Evolutionary conservation across 2,888 invertebrate species (phyloP).

Genomic region (Drosophila cracens): DNA sequence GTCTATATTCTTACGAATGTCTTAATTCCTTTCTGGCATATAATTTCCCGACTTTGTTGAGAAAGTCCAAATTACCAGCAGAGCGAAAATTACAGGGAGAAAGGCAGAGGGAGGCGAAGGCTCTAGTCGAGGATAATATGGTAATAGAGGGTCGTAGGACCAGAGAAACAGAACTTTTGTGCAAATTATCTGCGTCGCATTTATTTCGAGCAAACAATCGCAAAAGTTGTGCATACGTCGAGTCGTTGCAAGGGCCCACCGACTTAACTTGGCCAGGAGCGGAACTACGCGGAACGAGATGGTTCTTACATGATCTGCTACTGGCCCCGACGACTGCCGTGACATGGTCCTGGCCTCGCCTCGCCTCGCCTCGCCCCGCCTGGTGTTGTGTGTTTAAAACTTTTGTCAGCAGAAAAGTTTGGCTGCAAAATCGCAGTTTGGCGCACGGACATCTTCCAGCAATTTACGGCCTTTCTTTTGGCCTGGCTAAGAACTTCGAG

Average conservation of each 20-base stretch:
- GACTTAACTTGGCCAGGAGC: conserved; percentile 31
- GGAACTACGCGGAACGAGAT: conserved; percentile 26
- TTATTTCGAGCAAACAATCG: conserved; percentile 80
- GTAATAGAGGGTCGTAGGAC: conserved; percentile 33
- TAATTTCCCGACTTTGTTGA: conserved; percentile 4
- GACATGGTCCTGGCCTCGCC: conserved; percentile 20
- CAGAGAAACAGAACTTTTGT: conserved; percentile 62
- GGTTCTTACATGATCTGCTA: conserved; percentile 39
- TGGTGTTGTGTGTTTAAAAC: conserved; percentile 61
- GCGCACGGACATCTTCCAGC: conserved; percentile 70
- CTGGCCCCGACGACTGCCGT: conserved; percentile 37
- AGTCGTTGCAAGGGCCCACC: conserved; percentile 42
- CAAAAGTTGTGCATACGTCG: conserved; percentile 70
- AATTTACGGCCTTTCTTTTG: conserved; percentile 68
- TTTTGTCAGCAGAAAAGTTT: conserved; percentile 70
- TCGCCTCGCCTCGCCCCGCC: neutral
- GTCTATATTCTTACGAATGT: neutral
- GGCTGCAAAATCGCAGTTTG: conserved; percentile 42
- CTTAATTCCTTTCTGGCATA: neutral
- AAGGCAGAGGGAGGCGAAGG: neutral
- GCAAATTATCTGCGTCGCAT: conserved; percentile 76
- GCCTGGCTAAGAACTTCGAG: conserved; percentile 47
- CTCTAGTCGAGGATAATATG: conserved; percentile 30
- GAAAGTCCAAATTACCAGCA: neutral
- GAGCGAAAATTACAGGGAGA: neutral